Base-by-base conservation (phyloP, 1,140 invertebrate species). In the Polyergus mexicanus region DNA sequence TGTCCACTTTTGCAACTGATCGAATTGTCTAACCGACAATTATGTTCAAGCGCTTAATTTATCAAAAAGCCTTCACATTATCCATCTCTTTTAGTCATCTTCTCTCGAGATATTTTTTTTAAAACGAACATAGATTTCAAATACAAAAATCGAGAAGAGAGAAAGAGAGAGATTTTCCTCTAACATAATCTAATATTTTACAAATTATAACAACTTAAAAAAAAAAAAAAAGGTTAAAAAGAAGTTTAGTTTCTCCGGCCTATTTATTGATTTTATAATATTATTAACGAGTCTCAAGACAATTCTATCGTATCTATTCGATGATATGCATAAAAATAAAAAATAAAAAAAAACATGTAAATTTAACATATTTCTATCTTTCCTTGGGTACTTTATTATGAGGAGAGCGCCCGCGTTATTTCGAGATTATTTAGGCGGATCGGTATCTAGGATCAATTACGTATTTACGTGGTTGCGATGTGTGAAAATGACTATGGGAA, bases 361-460 rank as follows among this genome's bases (percentile, higher is more conserved):
- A 13, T 63, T 77, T 28, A 16, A 60, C 3, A 1, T 63, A 22
- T 25, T 62, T 62, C 16, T 35, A 7, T 25, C n/a, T 60, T 41
- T 4, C 10, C 19, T 32, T 44, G 56, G 0, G 2, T 44, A 16
- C 3, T 28, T 2, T 13, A 51, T 51, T 51, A 32, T 35, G 11
- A 28, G 32, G 2, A 32, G 32, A 19, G 11, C 16, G 16, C 6
- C 32, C 19, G 38, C 13, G 41, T 51, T 76, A 51, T 51, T 54
- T 78, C 10, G 19, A 77, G 25, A 62, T 44, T 11, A 62, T 19
- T 8, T 65, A 51, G 5, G 25, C 22, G 28, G 28, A 89, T 85
- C 76, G 60, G 69, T 85, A 88, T 88, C 51, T 68, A 47, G 41
- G 58, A 56, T 78, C 86, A 89, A 88, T 89, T 89, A 88, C 88